Evolutionary conservation across 2,113 vertebrate species (phyloP).

Genomic region (Ifrita kowaldi): DNA sequence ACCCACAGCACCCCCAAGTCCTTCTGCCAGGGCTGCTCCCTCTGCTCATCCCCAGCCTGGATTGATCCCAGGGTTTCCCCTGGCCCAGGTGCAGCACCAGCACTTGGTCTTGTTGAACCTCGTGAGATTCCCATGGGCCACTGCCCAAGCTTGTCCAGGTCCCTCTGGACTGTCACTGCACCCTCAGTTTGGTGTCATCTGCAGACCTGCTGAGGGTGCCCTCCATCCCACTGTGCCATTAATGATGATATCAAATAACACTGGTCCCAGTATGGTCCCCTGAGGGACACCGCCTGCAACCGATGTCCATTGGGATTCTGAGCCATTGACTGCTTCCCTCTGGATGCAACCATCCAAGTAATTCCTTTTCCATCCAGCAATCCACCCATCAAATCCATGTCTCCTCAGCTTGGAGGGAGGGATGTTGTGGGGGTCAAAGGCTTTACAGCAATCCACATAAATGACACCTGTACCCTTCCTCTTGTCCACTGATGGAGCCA

Average conservation of each 20-base stretch:
- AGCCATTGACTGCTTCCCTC: neutral
- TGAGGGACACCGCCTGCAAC: neutral
- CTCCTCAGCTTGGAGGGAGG: neutral
- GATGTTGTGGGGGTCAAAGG: neutral
- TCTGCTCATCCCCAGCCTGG: neutral
- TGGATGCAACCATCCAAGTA: neutral
- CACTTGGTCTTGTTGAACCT: neutral
- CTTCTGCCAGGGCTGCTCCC: neutral
- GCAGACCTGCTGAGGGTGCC: neutral
- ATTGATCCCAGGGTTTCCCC: neutral
- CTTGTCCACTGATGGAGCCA: neutral
- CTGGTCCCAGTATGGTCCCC: neutral
- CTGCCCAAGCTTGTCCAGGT: neutral
- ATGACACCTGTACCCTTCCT: neutral
- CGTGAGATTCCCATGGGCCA: neutral
- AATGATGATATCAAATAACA: neutral
- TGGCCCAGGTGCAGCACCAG: neutral
- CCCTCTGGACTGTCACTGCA: neutral
- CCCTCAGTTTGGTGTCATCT: neutral
- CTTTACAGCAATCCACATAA: neutral
- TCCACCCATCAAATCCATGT: fast-evolving
- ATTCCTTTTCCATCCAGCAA: neutral
- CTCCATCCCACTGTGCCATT: neutral
- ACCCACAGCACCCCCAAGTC: neutral
- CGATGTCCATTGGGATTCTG: neutral